Base-by-base conservation (phyloP, 2,888 invertebrate genomes). In the Drosophila antonietae region DNA sequence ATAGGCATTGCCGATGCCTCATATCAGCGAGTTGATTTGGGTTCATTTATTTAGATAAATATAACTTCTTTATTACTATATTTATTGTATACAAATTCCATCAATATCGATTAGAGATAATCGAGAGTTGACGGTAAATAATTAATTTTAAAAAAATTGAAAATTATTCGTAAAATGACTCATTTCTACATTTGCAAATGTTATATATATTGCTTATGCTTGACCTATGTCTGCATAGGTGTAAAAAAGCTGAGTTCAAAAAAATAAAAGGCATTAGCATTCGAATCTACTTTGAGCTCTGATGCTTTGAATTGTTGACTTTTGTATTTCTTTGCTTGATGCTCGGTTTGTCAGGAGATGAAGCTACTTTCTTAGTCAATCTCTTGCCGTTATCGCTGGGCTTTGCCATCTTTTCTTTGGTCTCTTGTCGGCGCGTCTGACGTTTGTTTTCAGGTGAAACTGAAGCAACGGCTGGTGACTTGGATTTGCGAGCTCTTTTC, bases 351-450 rank as follows among this genome's bases (percentile, higher is more conserved):
- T 18, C n/a, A 2, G 23, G 51, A 2, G 53, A 56, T 1, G 33
- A 53, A 12, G 1, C 23, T 7, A n/a, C 10, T 8, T 33, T 44
- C 23, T 63, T 76, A 3, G 23, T 15, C 14, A 14, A 23, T n/a
- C 18, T 52, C 46, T 14, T 56, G 5, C 15, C 31, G 2, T 53
- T 12, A n/a, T 70, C 71, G 23, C 2, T 70, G 5, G 63, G 9
- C 35, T 57, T 76, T 8, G 28, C 2, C 2, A 39, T 7, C 23
- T 31, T 66, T 1, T 75, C 75, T 37, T 70, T 76, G 47, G 28
- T 53, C 2, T 59, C 80, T 5, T 57, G 63, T 94, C 94, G 94
- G 94, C 95, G 83, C 3, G 78, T 68, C 31, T 58, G 62, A 0
- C 80, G 72, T 31, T 69, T 78, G 23, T 43, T 37, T 18, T 68